Evolutionary conservation across 2,113 vertebrate species (phyloP), one percentile per base, ranked within the genome.

Genomic region (Datnioides undecimradiatus): DNA sequence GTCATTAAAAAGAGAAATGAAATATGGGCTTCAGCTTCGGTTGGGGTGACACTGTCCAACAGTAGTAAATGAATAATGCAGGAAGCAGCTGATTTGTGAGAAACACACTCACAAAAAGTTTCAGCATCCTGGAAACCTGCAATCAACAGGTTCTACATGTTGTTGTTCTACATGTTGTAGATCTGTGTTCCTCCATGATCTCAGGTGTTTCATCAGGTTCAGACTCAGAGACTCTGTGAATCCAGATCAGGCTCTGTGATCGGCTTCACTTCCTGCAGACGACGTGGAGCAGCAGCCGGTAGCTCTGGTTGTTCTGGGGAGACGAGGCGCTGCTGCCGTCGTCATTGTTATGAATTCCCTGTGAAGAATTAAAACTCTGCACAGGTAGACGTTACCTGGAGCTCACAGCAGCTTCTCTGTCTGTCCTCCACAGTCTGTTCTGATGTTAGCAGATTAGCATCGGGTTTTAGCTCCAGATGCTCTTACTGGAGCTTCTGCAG

Each of bases 281-380:
- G 55, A 27, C 0, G 19, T 6, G 5, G 10, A n/a, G 59, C 60
- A 21, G 62, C 4, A 27, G 45, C 46, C n/a, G 16, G 59, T 34
- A 19, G 60, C 51, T 64, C 1, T 10, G 43, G 43, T 13, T 11
- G 57, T 46, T 59, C 8, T 2, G 8, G 48, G 23, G 45, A n/a
- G 46, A 9, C 13, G 14, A 46, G 2, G 38, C 3, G 0, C 21
- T 14, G 76, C 68, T 57, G 76, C 33, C 25, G 51, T 52, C 67
- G 40, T 55, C 60, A 11, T 0, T 5, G 1, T 68, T 29, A 64
- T 16, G 0, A 0, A 48, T 75, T 75, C 55, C 33, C 40, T 75
- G 55, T 60, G 62, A 73, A 52, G 78, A 43, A 14, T 29, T 40
- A 40, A 38, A 5, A 6, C 60, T 65, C 10, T 65, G 72, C 58